phyloP scores from a whole-genome alignment of 1,140 invertebrate species.

The Drosophila burlai region DNA sequence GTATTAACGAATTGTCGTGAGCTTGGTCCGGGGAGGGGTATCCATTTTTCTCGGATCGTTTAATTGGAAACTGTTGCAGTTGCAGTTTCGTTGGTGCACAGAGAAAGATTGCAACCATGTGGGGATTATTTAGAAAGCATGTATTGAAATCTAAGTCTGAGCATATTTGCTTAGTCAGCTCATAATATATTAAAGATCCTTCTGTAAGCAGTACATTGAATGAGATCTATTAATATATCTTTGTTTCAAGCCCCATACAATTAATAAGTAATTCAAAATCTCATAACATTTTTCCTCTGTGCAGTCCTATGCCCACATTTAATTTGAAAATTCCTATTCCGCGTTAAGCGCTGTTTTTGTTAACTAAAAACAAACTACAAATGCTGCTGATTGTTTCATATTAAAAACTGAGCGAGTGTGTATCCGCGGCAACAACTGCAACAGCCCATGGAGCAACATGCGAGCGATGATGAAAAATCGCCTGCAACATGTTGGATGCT shows the following conservation, averaged over 20 bases:
- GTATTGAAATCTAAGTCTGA: not conserved
- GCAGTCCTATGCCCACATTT: conserved; percentile 69
- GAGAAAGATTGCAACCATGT: not conserved
- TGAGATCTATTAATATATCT: not conserved
- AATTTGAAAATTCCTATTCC: conserved; percentile 74
- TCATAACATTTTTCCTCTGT: conserved; percentile 1
- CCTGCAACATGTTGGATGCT: conserved; percentile 82
- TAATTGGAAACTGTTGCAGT: conserved; percentile 79
- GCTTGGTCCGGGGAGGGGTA: conserved; percentile 45
- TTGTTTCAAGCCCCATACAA: not conserved
- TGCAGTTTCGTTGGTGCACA: conserved; percentile 33
- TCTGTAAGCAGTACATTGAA: not conserved
- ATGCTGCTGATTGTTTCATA: conserved; percentile 75
- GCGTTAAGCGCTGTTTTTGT: conserved; percentile 53
- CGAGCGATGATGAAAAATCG: conserved; percentile 82
- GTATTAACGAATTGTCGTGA: conserved; percentile 82
- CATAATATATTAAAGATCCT: not conserved
- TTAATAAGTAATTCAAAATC: not conserved
- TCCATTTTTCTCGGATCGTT: conserved; percentile 72
- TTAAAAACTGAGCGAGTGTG: conserved; percentile 62
- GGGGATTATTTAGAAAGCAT: not conserved
- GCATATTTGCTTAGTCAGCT: not conserved
- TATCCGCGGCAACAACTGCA: conserved; percentile 54
- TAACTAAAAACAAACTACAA: conserved; percentile 77
- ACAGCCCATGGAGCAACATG: conserved; percentile 65